Percentiles rank a stretch among this genome's conserved stretches.
These are phyloP conservation scores for Pangasianodon hypophthalmus DNA, from an alignment of 2,113 vertebrate genomes.

Conservation along the genomic window DNA sequence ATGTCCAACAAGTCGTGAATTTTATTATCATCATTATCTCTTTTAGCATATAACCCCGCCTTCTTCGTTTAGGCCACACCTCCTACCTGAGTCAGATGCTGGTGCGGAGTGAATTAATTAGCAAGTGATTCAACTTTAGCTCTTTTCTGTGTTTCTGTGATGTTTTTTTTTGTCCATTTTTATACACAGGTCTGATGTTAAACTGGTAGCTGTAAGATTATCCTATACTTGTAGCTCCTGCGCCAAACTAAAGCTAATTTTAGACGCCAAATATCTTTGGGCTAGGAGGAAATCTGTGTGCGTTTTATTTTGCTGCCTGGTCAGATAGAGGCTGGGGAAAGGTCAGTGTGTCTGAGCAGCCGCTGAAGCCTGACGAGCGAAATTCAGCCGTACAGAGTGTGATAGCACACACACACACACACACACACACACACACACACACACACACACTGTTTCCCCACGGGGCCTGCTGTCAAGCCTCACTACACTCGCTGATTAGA, in stretches of 20 bases:
- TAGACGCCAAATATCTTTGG: not conserved
- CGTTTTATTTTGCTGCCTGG: constrained; percentile 10
- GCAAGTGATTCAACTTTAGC: not conserved
- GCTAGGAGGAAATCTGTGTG: not conserved
- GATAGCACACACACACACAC: not conserved
- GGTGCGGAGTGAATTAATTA: not conserved
- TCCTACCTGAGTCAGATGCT: not conserved
- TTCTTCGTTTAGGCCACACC: not conserved
- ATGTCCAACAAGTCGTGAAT: not conserved
- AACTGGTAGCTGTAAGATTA: not conserved
- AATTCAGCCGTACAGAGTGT: constrained; percentile 46
- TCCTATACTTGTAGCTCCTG: not conserved
- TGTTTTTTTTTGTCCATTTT: not conserved
- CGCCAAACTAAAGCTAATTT: not conserved
- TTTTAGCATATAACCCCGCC: not conserved
- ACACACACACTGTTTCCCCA: constrained; percentile 2
- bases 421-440: constrained; percentile 13
- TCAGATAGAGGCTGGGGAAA: constrained; percentile 6
- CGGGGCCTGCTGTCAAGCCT: constrained; percentile 63
- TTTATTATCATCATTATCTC: no score
- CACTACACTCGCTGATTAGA: constrained; percentile 69
- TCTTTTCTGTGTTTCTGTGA: not conserved
- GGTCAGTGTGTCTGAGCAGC: constrained; percentile 33
- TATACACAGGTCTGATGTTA: not conserved
- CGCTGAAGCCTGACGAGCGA: constrained; percentile 65